Evolutionary conservation across 2,888 invertebrate species (phyloP), one percentile per base, ranked within the genome.

Genomic region (Papilio elwesi): DNA sequence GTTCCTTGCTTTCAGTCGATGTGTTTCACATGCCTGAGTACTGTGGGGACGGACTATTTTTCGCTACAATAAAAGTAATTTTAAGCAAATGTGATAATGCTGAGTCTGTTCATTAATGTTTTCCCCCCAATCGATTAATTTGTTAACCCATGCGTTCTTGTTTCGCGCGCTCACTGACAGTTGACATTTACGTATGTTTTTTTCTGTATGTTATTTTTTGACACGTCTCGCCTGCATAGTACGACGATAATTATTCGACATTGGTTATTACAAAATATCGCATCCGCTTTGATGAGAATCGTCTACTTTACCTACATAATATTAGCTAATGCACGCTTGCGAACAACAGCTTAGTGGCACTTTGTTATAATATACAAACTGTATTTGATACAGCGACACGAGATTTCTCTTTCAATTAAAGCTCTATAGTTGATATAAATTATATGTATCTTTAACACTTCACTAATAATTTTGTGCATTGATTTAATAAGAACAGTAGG

Each of bases 401-500:
- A 87, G 84, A 87, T 87, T 83, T 78, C 79, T 82, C 83, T 85
- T 51, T 59, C 89, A 84, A 90, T 92, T 92, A 92, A 91, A 90
- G 89, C 92, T 92, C 86, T 86, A 82, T 74, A 78, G 84, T 87
- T 89, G 90, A 90, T 90, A 90, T 90, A 87, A 85, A 85, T 83
- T 82, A 82, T 86, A 88, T 90, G 88, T 89, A 90, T 91, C 87
- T 89, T 87, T 88, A 91, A 92, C 92, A 92, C 89, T 89, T 89
- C 80, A 81, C 80, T 83, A 78, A 78, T 77, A 75, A 77, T 73
- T 81, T 89, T 88, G 90, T 91, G 92, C 91, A 90, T 88, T 88
- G 89, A 83, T 83, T 76, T 74, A 77, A 75, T 68, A 63, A 70
- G 65, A 74, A 26, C 26, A 26, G 77, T 73, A 79, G 66, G 75